phyloP scores from a whole-genome alignment of 2,888 invertebrate species.

The Oligia fasciuncula region DNA sequence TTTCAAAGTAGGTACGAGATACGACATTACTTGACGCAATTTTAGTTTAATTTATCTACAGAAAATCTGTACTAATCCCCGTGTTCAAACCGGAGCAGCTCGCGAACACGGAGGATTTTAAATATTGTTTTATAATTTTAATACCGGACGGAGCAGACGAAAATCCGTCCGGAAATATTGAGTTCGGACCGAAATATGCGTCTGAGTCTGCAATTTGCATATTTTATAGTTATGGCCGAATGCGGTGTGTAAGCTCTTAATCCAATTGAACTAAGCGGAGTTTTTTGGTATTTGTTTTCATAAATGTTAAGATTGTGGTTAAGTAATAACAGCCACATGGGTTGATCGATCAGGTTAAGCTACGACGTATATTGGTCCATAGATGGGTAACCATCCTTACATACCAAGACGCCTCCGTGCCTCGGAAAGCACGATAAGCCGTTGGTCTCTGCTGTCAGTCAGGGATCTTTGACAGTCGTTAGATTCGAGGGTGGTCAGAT shows the following conservation, averaged over 20 bases:
- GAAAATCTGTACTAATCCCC: slow-evolving; percentile 51
- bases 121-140: slow-evolving; percentile 58
- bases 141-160: slow-evolving; percentile 48
- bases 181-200: slow-evolving; percentile 41
- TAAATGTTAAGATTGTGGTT: neutral
- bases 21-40: slow-evolving; percentile 15
- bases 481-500: too few species aligned
- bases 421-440: too few species aligned
- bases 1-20: slow-evolving; percentile 1
- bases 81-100: slow-evolving; percentile 27
- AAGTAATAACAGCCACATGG: too few species aligned
- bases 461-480: too few species aligned
- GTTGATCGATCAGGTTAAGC: too few species aligned
- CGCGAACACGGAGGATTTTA: slow-evolving; percentile 39
- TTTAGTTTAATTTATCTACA: slow-evolving; percentile 48
- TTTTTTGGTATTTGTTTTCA: slow-evolving; percentile 14
- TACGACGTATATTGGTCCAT: too few species aligned
- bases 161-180: slow-evolving; percentile 55
- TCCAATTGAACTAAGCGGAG: slow-evolving; percentile 38
- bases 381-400: too few species aligned
- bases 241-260: slow-evolving; percentile 45
- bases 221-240: slow-evolving; percentile 39
- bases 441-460: too few species aligned
- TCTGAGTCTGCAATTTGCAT: slow-evolving; percentile 48
- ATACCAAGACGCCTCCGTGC: too few species aligned